Percentiles rank a stretch among this genome's conserved stretches.
These are phyloP conservation scores for Gambusia affinis DNA, from an alignment of 2,113 vertebrate genomes.

Conservation along the genomic window DNA sequence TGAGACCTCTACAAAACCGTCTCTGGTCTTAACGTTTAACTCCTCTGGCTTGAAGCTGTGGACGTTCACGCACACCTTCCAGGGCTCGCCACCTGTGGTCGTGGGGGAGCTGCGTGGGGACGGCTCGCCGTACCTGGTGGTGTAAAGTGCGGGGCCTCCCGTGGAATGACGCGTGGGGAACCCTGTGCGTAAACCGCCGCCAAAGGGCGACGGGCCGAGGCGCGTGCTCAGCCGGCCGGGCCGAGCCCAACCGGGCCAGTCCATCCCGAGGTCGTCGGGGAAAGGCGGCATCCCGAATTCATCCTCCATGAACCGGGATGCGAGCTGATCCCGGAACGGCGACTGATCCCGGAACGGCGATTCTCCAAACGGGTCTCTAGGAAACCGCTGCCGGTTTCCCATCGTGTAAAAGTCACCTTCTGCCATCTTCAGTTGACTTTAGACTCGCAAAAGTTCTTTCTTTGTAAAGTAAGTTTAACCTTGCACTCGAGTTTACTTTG, in stretches of 20 bases:
- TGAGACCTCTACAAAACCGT: constrained; percentile 96
- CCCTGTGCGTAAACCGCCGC: constrained; percentile 83
- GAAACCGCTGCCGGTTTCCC: constrained; percentile 82
- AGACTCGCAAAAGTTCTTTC: constrained; percentile 2
- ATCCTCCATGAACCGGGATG: constrained; percentile 91
- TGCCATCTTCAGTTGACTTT: constrained; percentile 82
- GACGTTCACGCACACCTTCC: constrained; percentile 99
- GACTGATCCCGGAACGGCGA: constrained; percentile 74
- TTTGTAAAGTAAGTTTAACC: not conserved
- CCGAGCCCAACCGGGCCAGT: constrained; percentile 95
- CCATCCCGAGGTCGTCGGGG: constrained; percentile 87
- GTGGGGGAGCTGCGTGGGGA: constrained; percentile 82
- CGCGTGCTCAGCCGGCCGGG: constrained; percentile 85
- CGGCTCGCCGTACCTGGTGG: constrained; percentile 82
- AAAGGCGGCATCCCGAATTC: constrained; percentile 93
- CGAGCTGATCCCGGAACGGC: constrained; percentile 87
- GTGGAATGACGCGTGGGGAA: constrained; percentile 79
- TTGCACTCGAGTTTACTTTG: not conserved
- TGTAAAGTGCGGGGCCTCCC: constrained; percentile 79
- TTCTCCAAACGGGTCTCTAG: constrained; percentile 91
- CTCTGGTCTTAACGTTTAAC: constrained; percentile 91
- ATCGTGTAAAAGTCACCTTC: constrained; percentile 88
- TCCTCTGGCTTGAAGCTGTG: constrained; percentile 96
- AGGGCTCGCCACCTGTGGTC: constrained; percentile 86
- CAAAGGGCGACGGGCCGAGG: constrained; percentile 82